These are phyloP conservation scores for Polypterus bichir DNA, from an alignment of 2,113 vertebrate species.

Conservation along the genomic window DNA sequence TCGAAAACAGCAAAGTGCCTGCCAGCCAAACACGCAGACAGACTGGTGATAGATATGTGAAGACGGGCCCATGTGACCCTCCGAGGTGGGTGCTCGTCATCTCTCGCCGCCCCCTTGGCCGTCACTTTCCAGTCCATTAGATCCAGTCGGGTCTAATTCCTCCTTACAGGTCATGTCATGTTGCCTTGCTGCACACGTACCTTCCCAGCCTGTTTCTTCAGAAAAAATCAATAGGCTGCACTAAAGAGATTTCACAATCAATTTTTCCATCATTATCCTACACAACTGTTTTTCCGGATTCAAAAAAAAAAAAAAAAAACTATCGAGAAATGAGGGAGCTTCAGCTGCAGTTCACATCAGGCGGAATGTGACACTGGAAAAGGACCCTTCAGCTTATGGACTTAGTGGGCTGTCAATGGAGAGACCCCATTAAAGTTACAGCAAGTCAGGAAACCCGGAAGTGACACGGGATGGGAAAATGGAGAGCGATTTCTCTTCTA, in stretches of 20 bases:
- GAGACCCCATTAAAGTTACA: too few relatives aligned
- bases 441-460: too few relatives aligned
- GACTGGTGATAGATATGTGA: too few relatives aligned
- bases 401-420: too few relatives aligned
- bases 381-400: too few relatives aligned
- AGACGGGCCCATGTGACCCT: too few relatives aligned
- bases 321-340: background rate
- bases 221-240: slow-evolving; percentile 28
- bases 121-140: slow-evolving; percentile 28
- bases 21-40: too few relatives aligned
- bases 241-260: slow-evolving; percentile 35
- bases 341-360: background rate
- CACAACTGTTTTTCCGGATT: slow-evolving; percentile 18
- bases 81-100: background rate
- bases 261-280: slow-evolving; percentile 29
- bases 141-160: slow-evolving; percentile 29
- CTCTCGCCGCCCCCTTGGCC: slow-evolving; percentile 7
- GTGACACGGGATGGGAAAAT: too few relatives aligned
- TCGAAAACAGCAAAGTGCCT: too few relatives aligned
- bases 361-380: too few relatives aligned
- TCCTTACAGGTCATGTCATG: slow-evolving; percentile 17
- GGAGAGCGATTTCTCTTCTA: too few relatives aligned
- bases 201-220: slow-evolving; percentile 19
- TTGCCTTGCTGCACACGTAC: slow-evolving; percentile 25
- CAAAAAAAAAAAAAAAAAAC: slow-evolving; percentile 6